phyloP scores from a whole-genome alignment of 2,113 vertebrate genomes.

The Lepus timidus region DNA sequence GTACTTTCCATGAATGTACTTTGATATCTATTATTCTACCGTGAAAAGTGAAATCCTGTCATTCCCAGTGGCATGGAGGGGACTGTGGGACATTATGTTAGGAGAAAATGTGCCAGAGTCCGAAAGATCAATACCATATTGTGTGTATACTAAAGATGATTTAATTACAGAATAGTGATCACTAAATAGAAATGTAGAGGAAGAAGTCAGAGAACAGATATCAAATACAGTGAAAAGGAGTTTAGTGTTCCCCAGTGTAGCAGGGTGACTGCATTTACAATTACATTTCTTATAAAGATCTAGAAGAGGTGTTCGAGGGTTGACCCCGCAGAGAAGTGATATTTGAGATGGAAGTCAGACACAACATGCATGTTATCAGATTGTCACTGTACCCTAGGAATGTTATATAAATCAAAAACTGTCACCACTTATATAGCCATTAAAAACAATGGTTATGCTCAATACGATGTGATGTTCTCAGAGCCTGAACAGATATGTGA shows the following conservation, averaged over 20 bases:
- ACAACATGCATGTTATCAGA: not conserved
- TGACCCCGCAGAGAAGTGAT: not conserved
- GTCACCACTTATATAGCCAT: slow-evolving; percentile 1
- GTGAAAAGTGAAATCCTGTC: too few relatives aligned
- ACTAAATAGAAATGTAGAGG: too few relatives aligned
- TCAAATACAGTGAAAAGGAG: not conserved
- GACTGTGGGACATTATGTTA: too few relatives aligned
- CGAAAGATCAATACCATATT: too few relatives aligned
- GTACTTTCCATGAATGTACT: too few relatives aligned
- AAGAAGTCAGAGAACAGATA: not conserved
- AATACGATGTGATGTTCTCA: not conserved
- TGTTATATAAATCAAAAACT: not conserved
- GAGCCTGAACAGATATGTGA: slow-evolving; percentile 12
- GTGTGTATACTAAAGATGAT: not conserved
- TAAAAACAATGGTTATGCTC: slow-evolving; percentile 30
- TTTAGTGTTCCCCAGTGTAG: not conserved
- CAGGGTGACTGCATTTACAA: not conserved
- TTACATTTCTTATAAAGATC: not conserved
- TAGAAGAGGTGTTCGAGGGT: not conserved
- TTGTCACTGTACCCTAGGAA: not conserved
- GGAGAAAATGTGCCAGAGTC: too few relatives aligned
- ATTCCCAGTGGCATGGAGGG: too few relatives aligned
- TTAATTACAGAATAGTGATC: not conserved
- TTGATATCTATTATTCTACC: too few relatives aligned
- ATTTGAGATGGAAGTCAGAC: not conserved